Evolutionary conservation across 2,113 vertebrate species (phyloP), one percentile per base, ranked within the genome.

Genomic region (Pedetes capensis): DNA sequence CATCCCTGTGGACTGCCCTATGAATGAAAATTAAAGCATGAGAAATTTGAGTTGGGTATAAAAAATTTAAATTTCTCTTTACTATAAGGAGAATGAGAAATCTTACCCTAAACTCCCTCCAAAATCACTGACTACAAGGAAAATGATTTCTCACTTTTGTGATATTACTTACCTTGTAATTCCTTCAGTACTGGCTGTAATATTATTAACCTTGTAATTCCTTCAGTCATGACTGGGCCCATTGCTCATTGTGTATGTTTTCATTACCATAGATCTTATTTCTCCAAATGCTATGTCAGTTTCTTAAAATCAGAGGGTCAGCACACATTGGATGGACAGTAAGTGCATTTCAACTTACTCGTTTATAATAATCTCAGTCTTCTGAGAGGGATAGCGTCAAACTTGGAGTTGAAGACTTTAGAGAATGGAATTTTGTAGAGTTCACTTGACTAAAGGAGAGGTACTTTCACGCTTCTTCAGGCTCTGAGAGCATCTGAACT

Each of bases 1-100:
- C 13, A 53, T 79, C 10, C 29, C 10, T 34, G 3, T 49, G 47
- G 20, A 81, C 55, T n/a, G 3, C 5, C 3, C 5, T 29, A 1
- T 72, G 23, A 69, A 90, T 87, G 39, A 95, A 92, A 86, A 91
- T 34, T 72, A 91, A 86, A 85, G 20, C 14, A 55, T 76, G 32
- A 79, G 78, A 89, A 96, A 95, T 86, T 88, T 93, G 53, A 83
- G 89, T 93, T 96, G 81, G 89, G 69, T 95, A 94, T 96, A 97
- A 97, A 96, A 93, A 81, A 71, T 69, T 59, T 79, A 75, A 68
- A 92, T 91, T 81, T 87, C 6, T 93, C 22, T 61, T 92, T 87
- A 76, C 61, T 86, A 39, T 55, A 75, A 89, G 44, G 34, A 69
- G 47, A 79, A 83, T 34, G 51, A 16, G 34, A 76, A 86, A 2